Evolutionary conservation across 2,797 vertebrate species (phyloP), one percentile per base, ranked within the genome.

Genomic region (Tiaroga cobitis): DNA sequence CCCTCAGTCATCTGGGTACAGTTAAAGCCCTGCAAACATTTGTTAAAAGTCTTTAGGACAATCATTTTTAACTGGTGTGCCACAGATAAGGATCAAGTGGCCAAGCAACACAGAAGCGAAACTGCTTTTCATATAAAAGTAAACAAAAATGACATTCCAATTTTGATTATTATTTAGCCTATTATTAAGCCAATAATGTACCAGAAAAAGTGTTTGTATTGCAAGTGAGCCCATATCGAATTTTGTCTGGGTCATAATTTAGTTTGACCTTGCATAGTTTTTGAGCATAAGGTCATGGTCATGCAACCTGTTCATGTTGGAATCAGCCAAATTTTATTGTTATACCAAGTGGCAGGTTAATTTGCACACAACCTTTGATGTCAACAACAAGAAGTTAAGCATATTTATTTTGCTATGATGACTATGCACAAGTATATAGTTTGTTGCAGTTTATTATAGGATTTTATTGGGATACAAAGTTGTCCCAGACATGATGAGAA

Each of bases 11-110:
- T 26, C 13, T 65, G 72, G 51, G 80, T 43, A 13, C 78, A 74
- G 78, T 61, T 56, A 18, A 74, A 24, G 2, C 21, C 65, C 89
- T 90, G 73, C 46, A 81, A 87, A 81, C 15, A 61, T 37, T 76
- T 21, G 74, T 56, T 76, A 11, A 39, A 61, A 32, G 15, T 67
- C 16, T 77, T 77, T 29, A 68, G 29, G 15, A 3, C 29, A 65
- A 65, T 32, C 0, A 18, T 65, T 32, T 32, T 24, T 69, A 69
- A 41, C 37, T 69, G 67, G 68, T 69, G 24, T 41, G 68, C 68
- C 37, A 69, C 4, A 24, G 37, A 24, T 69, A 69, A 24, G 32
- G 16, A 67, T 65, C 6, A 32, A 69, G 34, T 39, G 67, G 32
- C 29, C 4, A 67, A 18, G 5, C 19, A 75, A 21, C 18, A 54